phyloP scores from a whole-genome alignment of 2,888 invertebrate species.

The Drosophila anceps region DNA sequence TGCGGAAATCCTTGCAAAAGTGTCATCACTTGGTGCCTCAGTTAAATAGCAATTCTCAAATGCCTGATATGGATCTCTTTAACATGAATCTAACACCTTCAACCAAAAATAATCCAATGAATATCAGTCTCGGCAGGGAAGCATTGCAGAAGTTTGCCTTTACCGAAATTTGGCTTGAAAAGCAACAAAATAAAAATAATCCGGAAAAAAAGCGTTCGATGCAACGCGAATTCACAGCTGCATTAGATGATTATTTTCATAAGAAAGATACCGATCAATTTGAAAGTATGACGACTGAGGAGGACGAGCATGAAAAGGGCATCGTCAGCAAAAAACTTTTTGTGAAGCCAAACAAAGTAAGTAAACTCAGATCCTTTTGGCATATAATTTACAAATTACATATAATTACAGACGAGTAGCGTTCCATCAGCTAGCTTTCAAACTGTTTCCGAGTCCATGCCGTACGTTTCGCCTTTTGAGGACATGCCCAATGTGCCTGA shows the following conservation, averaged over 20 bases:
- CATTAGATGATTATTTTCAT: constrained; percentile 47
- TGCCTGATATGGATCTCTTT: constrained; percentile 34
- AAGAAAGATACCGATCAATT: neutral
- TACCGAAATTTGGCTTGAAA: constrained; percentile 57
- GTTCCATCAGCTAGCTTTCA: neutral
- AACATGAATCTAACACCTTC: constrained; percentile 8
- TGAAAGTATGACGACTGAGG: neutral
- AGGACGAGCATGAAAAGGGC: constrained; percentile 8
- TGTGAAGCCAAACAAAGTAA: constrained; percentile 17
- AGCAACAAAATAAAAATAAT: constrained; percentile 24
- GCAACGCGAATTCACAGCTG: constrained; percentile 16
- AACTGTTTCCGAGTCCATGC: neutral
- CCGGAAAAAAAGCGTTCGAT: neutral
- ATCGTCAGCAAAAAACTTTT: neutral
- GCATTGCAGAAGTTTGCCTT: constrained; percentile 42
- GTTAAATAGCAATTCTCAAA: neutral
- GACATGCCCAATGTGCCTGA: constrained; percentile 6
- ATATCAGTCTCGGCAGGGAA: neutral
- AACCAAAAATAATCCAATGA: neutral
- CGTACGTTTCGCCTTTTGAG: constrained; percentile 56
- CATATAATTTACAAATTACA: neutral
- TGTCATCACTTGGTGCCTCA: constrained; percentile 23
- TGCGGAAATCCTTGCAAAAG: neutral
- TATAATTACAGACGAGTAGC: constrained; percentile 6
- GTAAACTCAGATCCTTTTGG: neutral